These are phyloP conservation scores for Drosophila punjabiensis DNA, from an alignment of 1,140 invertebrate genomes.

Conservation along the genomic window DNA sequence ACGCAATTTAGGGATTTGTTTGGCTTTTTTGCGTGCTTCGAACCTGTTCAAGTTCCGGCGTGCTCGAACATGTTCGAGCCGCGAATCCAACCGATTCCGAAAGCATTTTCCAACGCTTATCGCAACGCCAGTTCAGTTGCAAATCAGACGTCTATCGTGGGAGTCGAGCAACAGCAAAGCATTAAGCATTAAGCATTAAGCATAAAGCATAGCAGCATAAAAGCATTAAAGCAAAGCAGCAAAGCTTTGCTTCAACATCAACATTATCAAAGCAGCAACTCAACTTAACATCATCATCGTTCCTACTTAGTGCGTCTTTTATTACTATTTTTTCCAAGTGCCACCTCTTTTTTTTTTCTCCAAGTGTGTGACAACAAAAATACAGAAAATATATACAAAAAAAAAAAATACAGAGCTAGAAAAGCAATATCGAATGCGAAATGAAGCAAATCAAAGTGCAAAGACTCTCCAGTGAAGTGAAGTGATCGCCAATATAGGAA, in stretches of 20 bases:
- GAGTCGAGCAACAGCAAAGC: slow-evolving; percentile 49
- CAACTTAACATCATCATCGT: not conserved
- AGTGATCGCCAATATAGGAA: slow-evolving; percentile 33
- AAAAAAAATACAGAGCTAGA: not conserved
- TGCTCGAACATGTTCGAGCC: not conserved
- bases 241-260: slow-evolving; percentile 8
- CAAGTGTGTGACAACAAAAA: not conserved
- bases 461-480: slow-evolving; percentile 31
- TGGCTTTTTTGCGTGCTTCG: slow-evolving; percentile 14
- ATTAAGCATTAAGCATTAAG: slow-evolving; percentile 6
- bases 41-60: not conserved
- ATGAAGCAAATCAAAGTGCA: slow-evolving; percentile 13
- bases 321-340: slow-evolving; percentile 1
- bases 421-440: slow-evolving; percentile 3
- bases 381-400: not conserved
- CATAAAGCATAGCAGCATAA: not conserved
- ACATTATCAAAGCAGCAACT: not conserved
- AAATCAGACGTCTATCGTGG: slow-evolving; percentile 73
- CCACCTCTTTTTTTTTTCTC: slow-evolving; percentile 3
- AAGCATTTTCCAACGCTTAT: slow-evolving; percentile 17
- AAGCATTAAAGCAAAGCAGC: slow-evolving; percentile 15
- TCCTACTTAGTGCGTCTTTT: slow-evolving; percentile 4
- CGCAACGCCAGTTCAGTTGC: slow-evolving; percentile 52
- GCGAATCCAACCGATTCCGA: not conserved
- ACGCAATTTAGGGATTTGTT: slow-evolving; percentile 5